These are phyloP conservation scores for Acheta domesticus DNA, from an alignment of 2,888 invertebrate genomes.

Conservation along the genomic window DNA sequence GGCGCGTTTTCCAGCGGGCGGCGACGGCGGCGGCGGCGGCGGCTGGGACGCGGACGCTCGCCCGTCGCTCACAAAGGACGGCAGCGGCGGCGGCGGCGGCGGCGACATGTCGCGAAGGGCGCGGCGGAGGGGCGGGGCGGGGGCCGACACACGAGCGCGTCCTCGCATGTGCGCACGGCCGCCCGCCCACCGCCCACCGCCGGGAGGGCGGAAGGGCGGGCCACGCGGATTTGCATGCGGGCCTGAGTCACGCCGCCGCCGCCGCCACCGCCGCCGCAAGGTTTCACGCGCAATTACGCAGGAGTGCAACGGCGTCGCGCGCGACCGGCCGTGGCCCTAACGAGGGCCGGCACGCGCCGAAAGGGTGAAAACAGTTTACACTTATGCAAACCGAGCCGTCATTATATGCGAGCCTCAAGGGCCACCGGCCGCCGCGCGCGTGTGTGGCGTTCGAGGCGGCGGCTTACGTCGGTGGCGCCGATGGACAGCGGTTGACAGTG, in stretches of 20 bases:
- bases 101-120: background rate
- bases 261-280: background rate
- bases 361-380: constrained; percentile 18
- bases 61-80: background rate
- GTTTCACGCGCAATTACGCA: constrained; percentile 10
- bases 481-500: too few relatives aligned
- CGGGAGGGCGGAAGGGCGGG: background rate
- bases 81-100: background rate
- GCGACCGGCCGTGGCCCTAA: background rate
- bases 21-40: background rate
- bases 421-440: background rate
- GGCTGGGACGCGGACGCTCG: background rate
- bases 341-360: constrained; percentile 9
- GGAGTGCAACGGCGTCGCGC: background rate
- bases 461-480: too few relatives aligned
- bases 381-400: background rate
- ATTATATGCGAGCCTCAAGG: background rate
- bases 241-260: constrained; percentile 2
- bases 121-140: background rate
- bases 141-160: background rate
- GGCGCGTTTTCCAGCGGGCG: background rate
- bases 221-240: background rate
- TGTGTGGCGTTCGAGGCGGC: too few relatives aligned
- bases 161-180: background rate
- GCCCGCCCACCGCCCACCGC: background rate